Evolutionary conservation across 2,797 vertebrate species (phyloP), one percentile per base, ranked within the genome.

Genomic region (Xenopus petersii): DNA sequence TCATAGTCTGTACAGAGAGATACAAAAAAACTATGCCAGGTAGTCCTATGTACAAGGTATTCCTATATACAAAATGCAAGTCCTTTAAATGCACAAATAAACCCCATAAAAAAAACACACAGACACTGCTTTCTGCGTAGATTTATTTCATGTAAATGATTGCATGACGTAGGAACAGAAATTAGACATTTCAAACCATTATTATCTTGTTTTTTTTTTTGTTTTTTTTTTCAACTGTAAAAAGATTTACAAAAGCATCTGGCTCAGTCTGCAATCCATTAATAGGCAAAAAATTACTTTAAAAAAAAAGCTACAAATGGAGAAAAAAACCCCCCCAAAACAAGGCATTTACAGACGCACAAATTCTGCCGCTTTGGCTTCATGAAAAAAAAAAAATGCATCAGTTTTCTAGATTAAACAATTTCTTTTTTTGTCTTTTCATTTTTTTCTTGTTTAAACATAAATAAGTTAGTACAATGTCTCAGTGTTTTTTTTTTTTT

Each of bases 401-500:
- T 87, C 86, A 89, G 89, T 91, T 87, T 92, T 91, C 92, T 95
- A 95, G 88, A 94, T 92, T 90, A 83, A 91, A 90, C 89, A 87
- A 85, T 86, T 86, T 82, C 88, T 6, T 89, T 87, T 89, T 94
- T 67, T 7, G 21, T 21, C 21, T 21, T 21, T 21, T 21, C 36
- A 2, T 33, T 9, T 24, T 59, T 59, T 59, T 62, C 4, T 62
- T 83, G 48, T 71, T 76, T 67, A 66, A 90, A 95, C 94, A 96
- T 98, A 98, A 98, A 98, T 98, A 98, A 98, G 93, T 98, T 98
- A 98, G 95, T 98, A 96, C 95, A 97, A 94, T 96, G 97, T 97
- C 93, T 98, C 96, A 98, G 96, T 98, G 94, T 98, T 93, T 98
- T 96, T 97, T 21, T 21, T 21, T 21, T 21, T 21, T 21, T 21